Base-by-base conservation (phyloP, 1,140 invertebrate genomes). In the Colletes latitarsis region DNA sequence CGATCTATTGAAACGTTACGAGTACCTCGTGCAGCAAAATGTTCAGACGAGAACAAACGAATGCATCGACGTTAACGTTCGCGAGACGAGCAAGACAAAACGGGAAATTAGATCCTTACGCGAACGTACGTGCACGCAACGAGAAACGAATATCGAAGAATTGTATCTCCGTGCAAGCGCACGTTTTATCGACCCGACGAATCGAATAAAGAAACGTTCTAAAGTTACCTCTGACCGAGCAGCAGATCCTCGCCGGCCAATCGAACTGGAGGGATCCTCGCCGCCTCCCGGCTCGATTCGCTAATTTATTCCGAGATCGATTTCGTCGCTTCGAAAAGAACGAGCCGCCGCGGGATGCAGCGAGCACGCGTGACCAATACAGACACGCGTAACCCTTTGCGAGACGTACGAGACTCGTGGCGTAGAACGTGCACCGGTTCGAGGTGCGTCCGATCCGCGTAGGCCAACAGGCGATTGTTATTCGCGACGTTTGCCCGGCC, bases 181-280 rank as follows among this genome's bases (percentile, higher is more conserved):
- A 57, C 39, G 60, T 12, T 52, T 72, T 55, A 73, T 73, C 69
- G 77, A 14, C 46, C 53, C 21, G 30, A 53, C 49, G 19, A 72
- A 53, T 71, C 30, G 46, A 64, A 72, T 21, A 78, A 78, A 78
- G 60, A 73, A 73, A 64, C 49, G 41, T 73, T 73, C 77, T 73
- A 79, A 64, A 63, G 60, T 79, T 79, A 79, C 77, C 77, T 78
- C 77, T 78, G 69, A 64, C 57, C 68, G 49, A 30, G 69, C 58
- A 78, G 58, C 58, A 73, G 69, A 67, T 78, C 77, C 69, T 73
- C 30, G 57, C 55, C 46, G 57, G 12, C 30, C 46, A 52, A 71
- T 78, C 76, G 46, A 70, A 63, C 68, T 52, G 46, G 58, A 43
- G 6, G 15, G 30, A 41, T 72, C 57, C 15, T 72, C 46, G 14